Conservation (phyloP, 35 echinoderm and acorn worm genomes). For the Heliocidaris erythrogramma region DNA sequence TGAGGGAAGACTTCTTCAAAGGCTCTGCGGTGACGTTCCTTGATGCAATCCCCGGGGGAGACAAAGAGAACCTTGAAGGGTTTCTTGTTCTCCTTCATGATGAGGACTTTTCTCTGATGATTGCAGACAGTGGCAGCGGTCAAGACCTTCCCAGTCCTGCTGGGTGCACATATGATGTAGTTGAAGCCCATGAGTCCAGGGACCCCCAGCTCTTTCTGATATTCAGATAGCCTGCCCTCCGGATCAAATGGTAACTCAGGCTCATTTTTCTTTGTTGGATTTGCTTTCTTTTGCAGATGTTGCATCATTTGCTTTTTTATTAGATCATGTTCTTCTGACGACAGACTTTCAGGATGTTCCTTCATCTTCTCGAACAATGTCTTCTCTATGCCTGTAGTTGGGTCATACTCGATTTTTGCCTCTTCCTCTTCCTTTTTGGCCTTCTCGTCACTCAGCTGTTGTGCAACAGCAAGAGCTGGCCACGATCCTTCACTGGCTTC, state of each 20-base stretch:
- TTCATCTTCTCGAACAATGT: slow-evolving; percentile 21
- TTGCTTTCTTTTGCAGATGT: slow-evolving; percentile 13
- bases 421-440: slow-evolving; percentile 34
- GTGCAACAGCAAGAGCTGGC: slow-evolving; percentile 38
- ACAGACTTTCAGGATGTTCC: neutral
- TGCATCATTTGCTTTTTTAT: slow-evolving; percentile 22
- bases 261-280: slow-evolving; percentile 6
- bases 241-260: slow-evolving; percentile 17
- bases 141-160: slow-evolving; percentile 10
- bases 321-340: neutral
- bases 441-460: slow-evolving; percentile 17
- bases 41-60: neutral
- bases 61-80: slow-evolving; percentile 33
- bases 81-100: neutral
- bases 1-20: slow-evolving; percentile 18
- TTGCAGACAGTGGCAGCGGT: slow-evolving; percentile 2
- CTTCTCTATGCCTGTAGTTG: slow-evolving; percentile 33
- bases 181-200: slow-evolving; percentile 43
- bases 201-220: slow-evolving; percentile 13
- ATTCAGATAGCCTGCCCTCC: neutral
- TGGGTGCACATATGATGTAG: slow-evolving; percentile 35
- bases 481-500: neutral
- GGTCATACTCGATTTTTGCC: slow-evolving; percentile 15
- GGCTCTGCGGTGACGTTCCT: slow-evolving; percentile 5
- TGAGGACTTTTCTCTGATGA: slow-evolving; percentile 16